Percentiles rank a stretch among this genome's conserved stretches.
Conservation (phyloP, 2,113 vertebrate genomes). For the Alces alces region DNA sequence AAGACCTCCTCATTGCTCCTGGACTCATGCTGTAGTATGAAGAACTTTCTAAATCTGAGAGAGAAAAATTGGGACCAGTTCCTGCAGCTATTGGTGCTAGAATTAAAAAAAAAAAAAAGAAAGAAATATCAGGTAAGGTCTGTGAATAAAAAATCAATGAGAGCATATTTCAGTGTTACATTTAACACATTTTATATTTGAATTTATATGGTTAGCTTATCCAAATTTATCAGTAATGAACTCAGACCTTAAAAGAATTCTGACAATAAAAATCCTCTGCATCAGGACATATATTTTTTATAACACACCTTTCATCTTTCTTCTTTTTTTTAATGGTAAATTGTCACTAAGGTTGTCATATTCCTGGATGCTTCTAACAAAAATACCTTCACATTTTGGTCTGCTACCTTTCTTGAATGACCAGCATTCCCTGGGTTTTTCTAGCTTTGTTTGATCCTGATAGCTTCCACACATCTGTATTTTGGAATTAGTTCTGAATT, state of each 20-base stretch:
- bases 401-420: constrained; percentile 25
- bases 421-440: not conserved
- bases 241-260: not conserved
- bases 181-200: not conserved
- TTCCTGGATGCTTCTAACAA: constrained; percentile 24
- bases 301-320: not conserved
- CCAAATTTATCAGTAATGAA: not conserved
- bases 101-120: constrained; percentile 70
- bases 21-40: constrained; percentile 99
- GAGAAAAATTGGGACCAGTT: constrained; percentile 97
- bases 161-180: not conserved
- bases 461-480: not conserved
- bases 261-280: not conserved
- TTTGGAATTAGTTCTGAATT: not conserved
- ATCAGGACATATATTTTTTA: not conserved
- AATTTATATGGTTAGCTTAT: not conserved
- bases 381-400: constrained; percentile 3
- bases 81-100: constrained; percentile 97
- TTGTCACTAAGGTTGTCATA: not conserved
- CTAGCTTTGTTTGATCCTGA: not conserved
- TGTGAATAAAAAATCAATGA: constrained; percentile 57
- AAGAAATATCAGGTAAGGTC: constrained; percentile 68
- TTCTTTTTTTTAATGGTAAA: not conserved
- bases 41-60: constrained; percentile 98
- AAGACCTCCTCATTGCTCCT: constrained; percentile 97